Base-by-base conservation (phyloP, 2,113 vertebrate species). In the Triplophysa dalaica region DNA sequence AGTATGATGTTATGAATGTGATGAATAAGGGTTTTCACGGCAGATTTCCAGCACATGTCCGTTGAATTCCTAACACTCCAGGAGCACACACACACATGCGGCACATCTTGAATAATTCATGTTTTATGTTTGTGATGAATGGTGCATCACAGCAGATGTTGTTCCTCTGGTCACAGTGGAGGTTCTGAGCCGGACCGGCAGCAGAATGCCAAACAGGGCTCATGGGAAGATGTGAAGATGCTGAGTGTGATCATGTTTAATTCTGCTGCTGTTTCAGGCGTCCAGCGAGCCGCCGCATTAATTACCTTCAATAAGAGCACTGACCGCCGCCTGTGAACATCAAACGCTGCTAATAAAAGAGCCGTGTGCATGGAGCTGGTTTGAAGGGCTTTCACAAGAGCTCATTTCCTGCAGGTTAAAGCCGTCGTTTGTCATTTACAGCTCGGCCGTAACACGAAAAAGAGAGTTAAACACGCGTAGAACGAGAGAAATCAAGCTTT, bases 121-220 rank as follows among this genome's bases (percentile, higher is more conserved):
- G 56, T 61, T 82, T 86, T 84, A 84, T 87, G 80, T 88, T 85
- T 87, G 89, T 89, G 91, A 90, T 91, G 87, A 92, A 87, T 86
- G 84, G 76, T 61, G 78, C 80, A 84, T 88, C 66, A 43, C 76
- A 56, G 78, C 38, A 70, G 66, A 87, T 82, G 41, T 68, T 85
- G 77, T 52, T 78, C 79, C 88, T 73, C 82, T 88, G 87, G 84
- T 85, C 82, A 82, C 63, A 79, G 85, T 85, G 85, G 88, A 88
- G 85, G 88, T 91, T 86, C 75, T 21, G 63, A 86, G 68, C 74
- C 48, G 69, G 74, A 73, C 50, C 78, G 80, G 76, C 29, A 80
- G 79, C 69, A 76, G 87, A 91, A 91, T 91, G 78, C 62, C 67
- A 87, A 91, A 89, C 75, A 21, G 87, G 83, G 76, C 74, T 56